Percentiles rank a stretch among this genome's conserved stretches.
Conservation (phyloP, 2,888 invertebrate species). For the Acronicta aceris region DNA sequence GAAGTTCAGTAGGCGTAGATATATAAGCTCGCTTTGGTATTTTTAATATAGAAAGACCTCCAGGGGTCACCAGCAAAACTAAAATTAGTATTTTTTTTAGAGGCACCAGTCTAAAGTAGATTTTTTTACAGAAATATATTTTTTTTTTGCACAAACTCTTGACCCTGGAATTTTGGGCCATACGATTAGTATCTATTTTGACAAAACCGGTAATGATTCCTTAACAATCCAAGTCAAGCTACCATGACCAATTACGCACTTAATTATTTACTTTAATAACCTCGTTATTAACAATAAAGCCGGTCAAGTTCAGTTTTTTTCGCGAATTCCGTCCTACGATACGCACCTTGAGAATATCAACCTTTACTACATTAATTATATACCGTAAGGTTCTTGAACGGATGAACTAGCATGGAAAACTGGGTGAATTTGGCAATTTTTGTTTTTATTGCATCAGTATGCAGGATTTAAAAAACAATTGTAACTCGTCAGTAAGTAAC, state of each 20-base stretch:
- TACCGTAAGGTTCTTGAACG: slow-evolving; percentile 13
- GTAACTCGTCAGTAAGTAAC: no score
- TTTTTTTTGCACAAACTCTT: no score
- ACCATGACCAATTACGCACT: slow-evolving; percentile 13
- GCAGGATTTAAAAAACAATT: no score
- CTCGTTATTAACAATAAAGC: slow-evolving; percentile 38
- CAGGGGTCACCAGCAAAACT: no score
- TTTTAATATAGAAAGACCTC: no score
- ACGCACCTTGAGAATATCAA: slow-evolving; percentile 50
- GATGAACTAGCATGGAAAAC: slow-evolving; percentile 6
- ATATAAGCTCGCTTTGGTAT: no score
- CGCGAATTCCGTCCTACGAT: slow-evolving; percentile 29
- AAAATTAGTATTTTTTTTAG: no score
- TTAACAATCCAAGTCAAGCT: not conserved
- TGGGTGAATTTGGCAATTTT: slow-evolving; percentile 1
- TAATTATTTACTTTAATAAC: slow-evolving; percentile 21
- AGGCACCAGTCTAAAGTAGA: no score
- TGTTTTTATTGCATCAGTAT: slow-evolving; percentile 12
- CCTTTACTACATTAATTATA: slow-evolving; percentile 46
- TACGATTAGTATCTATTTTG: no score
- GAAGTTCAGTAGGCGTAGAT: no score
- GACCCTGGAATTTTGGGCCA: no score
- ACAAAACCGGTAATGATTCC: not conserved
- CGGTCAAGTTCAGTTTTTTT: slow-evolving; percentile 52
- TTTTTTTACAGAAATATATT: no score